Base-by-base conservation (phyloP, 2,888 invertebrate species). In the Calameuta filiformis region DNA sequence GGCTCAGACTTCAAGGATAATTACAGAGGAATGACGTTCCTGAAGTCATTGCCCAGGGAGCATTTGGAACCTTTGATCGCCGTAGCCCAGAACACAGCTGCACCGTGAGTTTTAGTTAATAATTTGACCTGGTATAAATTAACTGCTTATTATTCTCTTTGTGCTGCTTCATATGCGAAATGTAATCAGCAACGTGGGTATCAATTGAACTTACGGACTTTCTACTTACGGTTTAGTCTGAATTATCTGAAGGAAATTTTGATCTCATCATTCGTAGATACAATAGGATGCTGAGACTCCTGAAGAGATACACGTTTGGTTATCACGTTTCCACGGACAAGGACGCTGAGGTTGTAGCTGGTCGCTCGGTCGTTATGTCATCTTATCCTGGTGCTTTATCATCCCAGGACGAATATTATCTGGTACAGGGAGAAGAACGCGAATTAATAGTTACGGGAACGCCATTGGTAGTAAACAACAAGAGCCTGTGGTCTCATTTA, bases 401-500 rank as follows among this genome's bases (percentile, higher is more conserved):
- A 69, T 97, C 97, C 56, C 95, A 96, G 76, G 97, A 97, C 90
- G 97, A 97, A 89, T 96, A 96, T 90, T 97, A 97, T 88, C 91
- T 95, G 23, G 92, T 96, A 12, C 93, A 94, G 9, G 89, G 91
- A 69, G 90, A 87, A 71, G 83, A 88, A 34, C 92, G 92, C 73
- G 92, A 94, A 77, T 92, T 97, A 85, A 94, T 95, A 12, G 93
- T 96, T 1, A 94, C 95, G 12, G 97, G 98, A 79, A 97, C 97
- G 9, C 94, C 96, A 9, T 94, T 97, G 76, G 94, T 94, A 82
- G 96, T 96, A 88, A 94, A 94, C 86, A 97, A 97, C 90, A 89
- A 92, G 15, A 93, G 94, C 68, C 92, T 96, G 4, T 96, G 96
- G 95, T 93, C 94, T 82, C 93, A 94, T 78, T 94, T 97, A 68